Percentiles rank a stretch among this genome's conserved stretches.
Evolutionary conservation across 1,140 invertebrate species (phyloP).

Genomic region (Theocolax elegans): DNA sequence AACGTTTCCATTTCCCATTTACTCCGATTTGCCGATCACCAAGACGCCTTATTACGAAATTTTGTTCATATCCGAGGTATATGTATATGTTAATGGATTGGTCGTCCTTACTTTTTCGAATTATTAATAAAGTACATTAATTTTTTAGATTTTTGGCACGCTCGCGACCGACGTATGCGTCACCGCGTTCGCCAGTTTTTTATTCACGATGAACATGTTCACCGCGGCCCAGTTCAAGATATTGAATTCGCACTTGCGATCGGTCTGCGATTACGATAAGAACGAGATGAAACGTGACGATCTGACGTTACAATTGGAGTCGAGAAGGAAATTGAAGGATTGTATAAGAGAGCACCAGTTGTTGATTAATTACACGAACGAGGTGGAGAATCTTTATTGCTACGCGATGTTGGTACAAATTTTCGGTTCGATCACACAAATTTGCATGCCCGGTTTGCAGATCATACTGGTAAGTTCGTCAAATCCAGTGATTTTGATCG

Average conservation of each 20-base stretch:
- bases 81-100: no score
- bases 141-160: conserved; percentile 41
- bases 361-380: conserved; percentile 46
- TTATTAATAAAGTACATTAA: no score
- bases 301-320: neutral
- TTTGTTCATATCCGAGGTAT: conserved; percentile 47
- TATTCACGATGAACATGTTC: conserved; percentile 45
- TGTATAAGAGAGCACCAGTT: conserved; percentile 50
- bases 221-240: conserved; percentile 50
- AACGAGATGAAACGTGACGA: neutral
- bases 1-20: conserved; percentile 47
- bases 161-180: conserved; percentile 39
- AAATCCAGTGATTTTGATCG: neutral
- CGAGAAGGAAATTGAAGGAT: conserved; percentile 39
- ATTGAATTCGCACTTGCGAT: conserved; percentile 43
- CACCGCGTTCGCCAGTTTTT: conserved; percentile 43
- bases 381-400: conserved; percentile 47
- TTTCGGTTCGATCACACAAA: conserved; percentile 43
- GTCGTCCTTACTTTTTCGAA: no score
- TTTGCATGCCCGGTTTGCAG: conserved; percentile 50
- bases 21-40: conserved; percentile 45
- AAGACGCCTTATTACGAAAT: conserved; percentile 51
- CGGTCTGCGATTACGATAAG: conserved; percentile 18
- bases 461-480: conserved; percentile 44
- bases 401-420: conserved; percentile 47